Evolutionary conservation across 92 coral and sea anemone species (phyloP), one percentile per base, ranked within the genome.

Genomic region (Meandrina meandrites): DNA sequence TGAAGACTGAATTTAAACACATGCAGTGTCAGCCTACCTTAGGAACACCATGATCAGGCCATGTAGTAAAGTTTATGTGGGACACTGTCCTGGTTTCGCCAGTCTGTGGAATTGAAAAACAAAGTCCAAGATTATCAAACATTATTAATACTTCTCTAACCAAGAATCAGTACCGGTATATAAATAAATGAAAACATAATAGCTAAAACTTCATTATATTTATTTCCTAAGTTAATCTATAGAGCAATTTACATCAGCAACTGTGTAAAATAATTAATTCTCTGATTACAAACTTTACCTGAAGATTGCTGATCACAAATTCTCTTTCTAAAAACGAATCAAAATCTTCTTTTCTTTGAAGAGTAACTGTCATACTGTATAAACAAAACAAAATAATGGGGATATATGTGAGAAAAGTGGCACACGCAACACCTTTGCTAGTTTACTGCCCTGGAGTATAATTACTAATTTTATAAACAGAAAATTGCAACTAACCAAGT

Each of bases 41-140:
- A 10, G 99, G 98, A 9, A 96, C 99, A 40, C 98, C 99, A 70
- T 96, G 99, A 79, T 96, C 99, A 36, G 99, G 99, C 99, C 99
- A 96, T 36, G 82, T 81, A 3, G 80, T 89, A 70, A 93, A 96
- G 79, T 95, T 93, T 9, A 96, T 90, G 69, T 96, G 99, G 13
- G 90, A 91, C 21, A 96, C 90, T 27, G 87, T 87, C 48, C 93
- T 87, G 66, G 92, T 88, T 69, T 90, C 87, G 40, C 95, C 94
- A 86, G 89, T 91, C 99, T 96, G 84, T 31, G 27, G 28, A 78
- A 22, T 31, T 31, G 24, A 79, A 53, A 30, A 34, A 79, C 68
- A 22, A 60, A n/a, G 27, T 18, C 11, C 45, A 28, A 42, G 14
- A 51, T 24, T 54, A 57, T n/a, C 28, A 64, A 2, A 35, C 7